Evolutionary conservation across 1,140 invertebrate genomes (phyloP), one percentile per base, ranked within the genome.

Genomic region (Sipha flava): DNA sequence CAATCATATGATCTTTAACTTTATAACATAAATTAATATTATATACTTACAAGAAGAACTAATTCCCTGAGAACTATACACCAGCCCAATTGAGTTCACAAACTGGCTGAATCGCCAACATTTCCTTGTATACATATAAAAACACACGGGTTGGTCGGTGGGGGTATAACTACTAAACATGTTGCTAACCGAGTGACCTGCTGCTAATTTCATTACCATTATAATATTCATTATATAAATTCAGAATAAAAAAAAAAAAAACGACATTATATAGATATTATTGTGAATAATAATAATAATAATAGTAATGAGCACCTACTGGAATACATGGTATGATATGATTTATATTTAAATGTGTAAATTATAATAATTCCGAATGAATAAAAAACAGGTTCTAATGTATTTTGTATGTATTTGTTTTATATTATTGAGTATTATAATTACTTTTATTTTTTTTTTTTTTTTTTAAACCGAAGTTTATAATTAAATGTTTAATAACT

Each of bases 21-120:
- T 26, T 26, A 9, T 26, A 43, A 43, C 23, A n/a, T 18, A 43
- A 68, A n/a, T 16, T 16, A 2, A 14, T 4, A 14, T 16, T 6
- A 72, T n/a, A 72, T 72, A 72, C 68, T 72, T 49, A 72, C 68
- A 10, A 34, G n/a, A 49, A 72, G 3, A 29, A 47, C 16, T 34
- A 72, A 72, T 49, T 49, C 49, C 12, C 12, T 7, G 26, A 72
- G 68, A 49, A 52, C 47, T 72, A 47, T 47, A 31, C 68, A 72
- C 68, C 45, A 66, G 68, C 29, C 23, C 43, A 72, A 72, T 72
- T 72, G 68, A 49, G 68, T 72, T 43, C 68, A 72, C 68, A 49
- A 49, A 72, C 68, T 72, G 68, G 47, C 68, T 29, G 45, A 72
- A 52, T 72, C 68, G 7, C 18, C 26, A 72, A 34, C 43, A 47